A percentile compares a stretch with the other conserved stretches of the same genome.
These are phyloP conservation scores for Polyommatus iphigenia DNA, from an alignment of 2,888 invertebrate genomes.

Conservation along the genomic window DNA sequence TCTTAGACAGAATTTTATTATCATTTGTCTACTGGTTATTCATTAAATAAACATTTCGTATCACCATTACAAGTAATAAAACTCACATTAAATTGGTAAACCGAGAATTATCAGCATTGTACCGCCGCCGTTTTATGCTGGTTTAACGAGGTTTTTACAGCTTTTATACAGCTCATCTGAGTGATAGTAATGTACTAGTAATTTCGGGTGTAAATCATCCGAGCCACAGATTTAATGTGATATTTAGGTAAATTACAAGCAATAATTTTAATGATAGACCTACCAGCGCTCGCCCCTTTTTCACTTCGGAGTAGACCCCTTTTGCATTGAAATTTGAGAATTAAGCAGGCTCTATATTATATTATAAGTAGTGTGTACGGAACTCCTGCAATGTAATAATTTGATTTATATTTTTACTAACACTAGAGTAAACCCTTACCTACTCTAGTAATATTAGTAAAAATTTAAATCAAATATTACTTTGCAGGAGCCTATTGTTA, in stretches of 20 bases:
- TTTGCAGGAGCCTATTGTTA: too few species aligned
- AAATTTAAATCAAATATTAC: too few species aligned
- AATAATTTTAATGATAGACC: neutral
- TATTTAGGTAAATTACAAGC: neutral
- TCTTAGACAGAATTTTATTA: neutral
- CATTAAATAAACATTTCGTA: constrained; percentile 17
- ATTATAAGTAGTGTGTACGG: too few species aligned
- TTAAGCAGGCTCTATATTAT: too few species aligned
- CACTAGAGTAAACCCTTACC: too few species aligned
- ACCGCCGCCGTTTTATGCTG: neutral
- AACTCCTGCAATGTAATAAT: too few species aligned
- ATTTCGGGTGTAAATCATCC: neutral
- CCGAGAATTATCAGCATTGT: constrained; percentile 6
- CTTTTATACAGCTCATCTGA: neutral
- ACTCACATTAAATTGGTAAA: constrained; percentile 6
- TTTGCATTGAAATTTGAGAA: too few species aligned
- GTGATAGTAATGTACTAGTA: neutral
- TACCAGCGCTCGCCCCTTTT: neutral
- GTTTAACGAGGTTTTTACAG: constrained; percentile 2
- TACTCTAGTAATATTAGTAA: too few species aligned
- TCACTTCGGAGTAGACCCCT: neutral
- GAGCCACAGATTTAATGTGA: neutral
- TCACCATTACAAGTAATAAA: constrained; percentile 1
- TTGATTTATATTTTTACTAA: too few species aligned
- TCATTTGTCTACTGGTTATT: neutral